These are phyloP conservation scores for Ramazzottius varieornatus DNA, from an alignment of 2,888 invertebrate species.

Conservation along the genomic window DNA sequence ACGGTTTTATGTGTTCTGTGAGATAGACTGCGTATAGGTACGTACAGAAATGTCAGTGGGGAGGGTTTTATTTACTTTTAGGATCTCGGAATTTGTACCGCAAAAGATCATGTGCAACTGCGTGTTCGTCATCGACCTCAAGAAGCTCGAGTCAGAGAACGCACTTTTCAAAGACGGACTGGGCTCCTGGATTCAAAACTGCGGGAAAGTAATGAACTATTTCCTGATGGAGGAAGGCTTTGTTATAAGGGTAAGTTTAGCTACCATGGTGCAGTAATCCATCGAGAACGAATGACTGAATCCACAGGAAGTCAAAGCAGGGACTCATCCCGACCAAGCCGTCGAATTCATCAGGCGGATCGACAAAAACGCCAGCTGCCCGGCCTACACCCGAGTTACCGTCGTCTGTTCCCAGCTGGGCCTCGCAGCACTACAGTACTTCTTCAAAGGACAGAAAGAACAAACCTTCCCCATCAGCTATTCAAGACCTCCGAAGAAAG, in stretches of 20 bases:
- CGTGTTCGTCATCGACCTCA: not conserved
- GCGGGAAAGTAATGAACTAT: not conserved
- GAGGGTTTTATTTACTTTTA: not conserved
- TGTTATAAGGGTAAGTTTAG: too few relatives aligned
- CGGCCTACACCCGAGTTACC: not conserved
- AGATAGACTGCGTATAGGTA: too few relatives aligned
- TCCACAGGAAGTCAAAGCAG: not conserved
- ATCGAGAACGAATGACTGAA: not conserved
- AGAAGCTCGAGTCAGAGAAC: not conserved
- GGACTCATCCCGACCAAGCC: not conserved
- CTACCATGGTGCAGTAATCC: too few relatives aligned
- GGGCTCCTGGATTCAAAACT: not conserved
- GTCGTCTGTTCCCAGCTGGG: not conserved
- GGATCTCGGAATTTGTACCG: not conserved
- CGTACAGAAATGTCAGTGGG: too few relatives aligned
- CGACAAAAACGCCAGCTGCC: not conserved
- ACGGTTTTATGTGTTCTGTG: too few relatives aligned
- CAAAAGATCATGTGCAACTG: not conserved
- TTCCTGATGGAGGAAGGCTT: not conserved
- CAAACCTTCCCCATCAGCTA: not conserved
- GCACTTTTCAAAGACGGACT: not conserved
- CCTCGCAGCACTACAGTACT: not conserved
- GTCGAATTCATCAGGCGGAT: conserved; percentile 1
- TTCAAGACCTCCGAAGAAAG: not conserved
- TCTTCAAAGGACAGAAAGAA: not conserved